A percentile compares a stretch with the other conserved stretches of the same genome.
These are phyloP conservation scores for Ptilodon capucinus DNA, from an alignment of 2,888 invertebrate genomes.

Conservation along the genomic window DNA sequence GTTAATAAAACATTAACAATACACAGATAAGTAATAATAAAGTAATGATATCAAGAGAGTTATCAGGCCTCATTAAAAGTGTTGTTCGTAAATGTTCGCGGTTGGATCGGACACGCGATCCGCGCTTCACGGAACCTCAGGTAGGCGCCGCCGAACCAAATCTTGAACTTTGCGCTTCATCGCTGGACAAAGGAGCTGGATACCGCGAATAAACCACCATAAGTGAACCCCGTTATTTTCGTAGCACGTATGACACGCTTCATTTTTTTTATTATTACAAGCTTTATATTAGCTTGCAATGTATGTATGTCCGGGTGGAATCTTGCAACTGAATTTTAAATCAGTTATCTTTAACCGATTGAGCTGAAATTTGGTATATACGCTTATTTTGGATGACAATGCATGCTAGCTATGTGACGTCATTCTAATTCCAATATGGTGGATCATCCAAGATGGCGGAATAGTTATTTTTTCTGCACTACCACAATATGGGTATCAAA, in stretches of 20 bases:
- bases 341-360: too few species aligned
- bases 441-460: too few species aligned
- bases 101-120: slow-evolving; percentile 66
- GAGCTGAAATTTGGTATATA: too few species aligned
- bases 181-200: slow-evolving; percentile 40
- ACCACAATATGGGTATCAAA: too few species aligned
- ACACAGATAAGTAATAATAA: slow-evolving; percentile 6
- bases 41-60: slow-evolving; percentile 36
- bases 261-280: too few species aligned
- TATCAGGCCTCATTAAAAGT: slow-evolving; percentile 48
- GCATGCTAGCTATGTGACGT: too few species aligned
- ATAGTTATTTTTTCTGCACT: too few species aligned
- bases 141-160: slow-evolving; percentile 52
- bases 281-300: too few species aligned
- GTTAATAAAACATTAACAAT: not conserved
- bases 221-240: not conserved
- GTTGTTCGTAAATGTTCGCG: slow-evolving; percentile 55
- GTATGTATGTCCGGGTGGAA: too few species aligned
- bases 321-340: too few species aligned
- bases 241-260: not conserved
- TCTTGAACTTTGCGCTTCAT: slow-evolving; percentile 37
- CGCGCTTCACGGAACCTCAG: slow-evolving; percentile 70
- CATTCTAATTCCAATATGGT: too few species aligned
- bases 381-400: too few species aligned
- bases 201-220: slow-evolving; percentile 26